Conservation (phyloP, 2,113 vertebrate species). For the Setophaga coronata region DNA sequence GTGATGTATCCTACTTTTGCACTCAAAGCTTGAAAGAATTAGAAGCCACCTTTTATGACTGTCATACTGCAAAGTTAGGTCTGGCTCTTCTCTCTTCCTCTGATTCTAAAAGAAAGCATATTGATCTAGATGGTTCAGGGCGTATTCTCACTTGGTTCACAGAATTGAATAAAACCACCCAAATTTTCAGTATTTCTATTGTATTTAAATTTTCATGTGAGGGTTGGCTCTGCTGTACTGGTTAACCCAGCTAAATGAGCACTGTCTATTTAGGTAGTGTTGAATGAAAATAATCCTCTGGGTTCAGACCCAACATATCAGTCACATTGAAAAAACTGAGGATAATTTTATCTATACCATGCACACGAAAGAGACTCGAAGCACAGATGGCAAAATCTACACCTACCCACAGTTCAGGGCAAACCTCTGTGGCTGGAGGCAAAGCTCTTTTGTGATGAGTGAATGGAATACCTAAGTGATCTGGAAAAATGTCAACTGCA, state of each 20-base stretch:
- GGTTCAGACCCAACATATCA: constrained; percentile 50
- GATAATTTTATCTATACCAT: constrained; percentile 45
- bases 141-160: not conserved
- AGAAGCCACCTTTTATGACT: not conserved
- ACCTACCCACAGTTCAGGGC: constrained; percentile 53
- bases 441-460: constrained; percentile 21
- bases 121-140: not conserved
- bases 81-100: not conserved
- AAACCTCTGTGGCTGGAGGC: constrained; percentile 49
- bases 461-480: constrained; percentile 1
- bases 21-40: not conserved
- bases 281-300: constrained; percentile 58
- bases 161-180: not conserved
- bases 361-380: not conserved
- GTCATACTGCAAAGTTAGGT: not conserved
- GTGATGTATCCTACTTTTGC: not conserved
- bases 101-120: not conserved
- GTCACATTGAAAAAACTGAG: not conserved
- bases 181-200: not conserved
- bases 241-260: not conserved
- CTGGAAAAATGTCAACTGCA: not conserved
- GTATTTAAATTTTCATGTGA: not conserved
- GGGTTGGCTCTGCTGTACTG: not conserved
- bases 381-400: constrained; percentile 58
- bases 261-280: constrained; percentile 25